phyloP scores from a whole-genome alignment of 2,888 invertebrate species.

The Agonopterix alstromeriana region DNA sequence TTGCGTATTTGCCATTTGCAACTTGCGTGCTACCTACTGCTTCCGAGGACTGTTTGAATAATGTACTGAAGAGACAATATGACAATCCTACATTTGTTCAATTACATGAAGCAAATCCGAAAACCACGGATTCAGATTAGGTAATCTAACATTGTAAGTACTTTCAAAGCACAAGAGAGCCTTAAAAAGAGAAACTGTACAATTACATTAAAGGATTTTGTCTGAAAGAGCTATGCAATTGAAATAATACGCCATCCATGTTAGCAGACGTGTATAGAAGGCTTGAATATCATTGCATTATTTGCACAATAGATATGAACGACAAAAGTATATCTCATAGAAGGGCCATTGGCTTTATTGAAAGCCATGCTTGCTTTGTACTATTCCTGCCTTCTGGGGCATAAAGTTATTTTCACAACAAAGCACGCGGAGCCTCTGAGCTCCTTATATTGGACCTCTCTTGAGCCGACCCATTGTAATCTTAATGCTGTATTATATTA shows the following conservation, averaged over 20 bases:
- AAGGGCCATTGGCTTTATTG: slow-evolving; percentile 66
- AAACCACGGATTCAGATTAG: not conserved
- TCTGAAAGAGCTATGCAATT: not conserved
- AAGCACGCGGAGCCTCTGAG: slow-evolving; percentile 62
- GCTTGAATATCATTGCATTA: slow-evolving; percentile 48
- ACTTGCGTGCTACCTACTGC: slow-evolving; percentile 23
- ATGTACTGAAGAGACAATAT: no score
- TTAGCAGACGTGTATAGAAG: slow-evolving; percentile 2
- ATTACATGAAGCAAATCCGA: no score
- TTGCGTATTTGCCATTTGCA: slow-evolving; percentile 19
- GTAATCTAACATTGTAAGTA: not conserved
- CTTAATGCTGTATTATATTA: slow-evolving; percentile 75
- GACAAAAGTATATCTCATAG: slow-evolving; percentile 52
- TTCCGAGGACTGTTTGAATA: not conserved
- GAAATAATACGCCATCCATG: slow-evolving; percentile 1
- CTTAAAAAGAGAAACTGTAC: no score
- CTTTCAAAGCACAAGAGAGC: no score
- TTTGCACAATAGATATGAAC: slow-evolving; percentile 56
- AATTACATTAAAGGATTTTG: not conserved
- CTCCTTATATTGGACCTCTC: slow-evolving; percentile 73
- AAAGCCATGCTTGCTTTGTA: slow-evolving; percentile 57
- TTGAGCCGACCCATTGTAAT: slow-evolving; percentile 72
- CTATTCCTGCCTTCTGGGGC: slow-evolving; percentile 61
- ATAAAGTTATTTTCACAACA: slow-evolving; percentile 75
- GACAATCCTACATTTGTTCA: no score